Base-by-base conservation (phyloP, 2,113 vertebrate species). In the Myotis lucifugus region DNA sequence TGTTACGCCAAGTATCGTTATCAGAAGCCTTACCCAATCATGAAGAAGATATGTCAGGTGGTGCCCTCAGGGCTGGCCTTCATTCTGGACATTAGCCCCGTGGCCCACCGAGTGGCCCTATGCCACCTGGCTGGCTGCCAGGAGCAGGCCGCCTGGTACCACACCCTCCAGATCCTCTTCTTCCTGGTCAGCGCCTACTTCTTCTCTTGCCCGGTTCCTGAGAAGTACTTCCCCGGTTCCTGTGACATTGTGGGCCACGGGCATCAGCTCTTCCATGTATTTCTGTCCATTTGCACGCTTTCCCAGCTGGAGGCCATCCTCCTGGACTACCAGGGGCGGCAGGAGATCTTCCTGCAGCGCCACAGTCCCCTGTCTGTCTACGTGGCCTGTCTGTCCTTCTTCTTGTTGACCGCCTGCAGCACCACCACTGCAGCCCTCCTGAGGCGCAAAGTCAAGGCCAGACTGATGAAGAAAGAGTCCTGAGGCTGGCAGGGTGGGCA, bases 241-340 rank as follows among this genome's bases (percentile, higher is more conserved):
- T 99, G 99, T 0, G 99, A 99, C 97, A 99, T 99, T 0, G 83
- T 99, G 48, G 99, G 99, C 66, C 99, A 99, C 0, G 99, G 98
- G 8, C 99, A 99, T 93, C 99, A 99, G 97, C 99, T 99, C 96
- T 99, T 99, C 98, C 99, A 99, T 17, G 56, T 99, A 15, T 99
- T 99, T 82, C 96, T 99, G 97, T 99, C 99, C 8, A 78, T 99
- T 95, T 99, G 99, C 97, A 99, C 99, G 0, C 88, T 99, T 0
- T 99, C 98, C 46, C 99, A 99, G 98, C 97, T 99, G 97, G 99
- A 99, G 97, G 99, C 99, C 74, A 98, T 99, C 86, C 98, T 99
- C 74, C 94, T 98, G 97, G 99, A 99, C 98, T 99, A 99, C 52
- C 97, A 98, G 96, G 97, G 96, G 79, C 98, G 98, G 14, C 98